A percentile compares a stretch with the other conserved stretches of the same genome.
These are phyloP conservation scores for Remorina albescens DNA, from an alignment of 2,797 vertebrate species.

Conservation along the genomic window DNA sequence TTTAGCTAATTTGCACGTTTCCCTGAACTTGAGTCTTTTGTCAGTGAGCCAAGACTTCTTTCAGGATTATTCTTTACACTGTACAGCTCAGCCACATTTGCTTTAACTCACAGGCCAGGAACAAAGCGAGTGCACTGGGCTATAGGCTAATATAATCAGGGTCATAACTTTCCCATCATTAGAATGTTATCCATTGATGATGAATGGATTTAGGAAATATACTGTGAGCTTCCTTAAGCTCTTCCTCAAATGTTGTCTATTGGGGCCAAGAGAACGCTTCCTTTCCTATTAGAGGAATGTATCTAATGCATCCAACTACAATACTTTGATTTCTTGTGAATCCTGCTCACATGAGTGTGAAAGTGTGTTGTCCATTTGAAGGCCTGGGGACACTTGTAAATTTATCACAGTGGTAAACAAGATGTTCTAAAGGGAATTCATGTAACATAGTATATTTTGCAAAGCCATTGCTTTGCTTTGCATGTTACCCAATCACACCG, in stretches of 20 bases:
- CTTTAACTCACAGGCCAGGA: constrained; percentile 69
- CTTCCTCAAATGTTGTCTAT: constrained; percentile 50
- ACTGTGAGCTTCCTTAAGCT: constrained; percentile 54
- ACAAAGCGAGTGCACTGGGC: constrained; percentile 76
- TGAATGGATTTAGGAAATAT: constrained; percentile 49
- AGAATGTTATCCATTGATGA: constrained; percentile 65
- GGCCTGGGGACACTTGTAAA: constrained; percentile 29
- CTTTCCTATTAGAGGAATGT: constrained; percentile 40
- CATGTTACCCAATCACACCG: constrained; percentile 36
- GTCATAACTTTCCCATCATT: constrained; percentile 80
- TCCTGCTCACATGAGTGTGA: constrained; percentile 19
- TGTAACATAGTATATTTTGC: constrained; percentile 70
- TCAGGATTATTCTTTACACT: constrained; percentile 70
- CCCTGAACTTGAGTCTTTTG: constrained; percentile 67
- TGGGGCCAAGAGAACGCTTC: constrained; percentile 50
- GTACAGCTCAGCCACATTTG: constrained; percentile 72
- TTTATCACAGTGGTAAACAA: constrained; percentile 69
- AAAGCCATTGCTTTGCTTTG: constrained; percentile 54
- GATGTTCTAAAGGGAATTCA: constrained; percentile 48
- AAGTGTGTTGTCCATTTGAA: constrained; percentile 28
- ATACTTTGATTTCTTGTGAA: constrained; percentile 21
- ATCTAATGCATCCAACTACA: constrained; percentile 3
- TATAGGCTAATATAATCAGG: constrained; percentile 70
- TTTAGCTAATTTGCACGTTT: constrained; percentile 51
- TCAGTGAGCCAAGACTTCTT: constrained; percentile 72